Evolutionary conservation across 1,140 invertebrate genomes (phyloP), one percentile per base, ranked within the genome.

Genomic region (Pollicipes pollicipes): DNA sequence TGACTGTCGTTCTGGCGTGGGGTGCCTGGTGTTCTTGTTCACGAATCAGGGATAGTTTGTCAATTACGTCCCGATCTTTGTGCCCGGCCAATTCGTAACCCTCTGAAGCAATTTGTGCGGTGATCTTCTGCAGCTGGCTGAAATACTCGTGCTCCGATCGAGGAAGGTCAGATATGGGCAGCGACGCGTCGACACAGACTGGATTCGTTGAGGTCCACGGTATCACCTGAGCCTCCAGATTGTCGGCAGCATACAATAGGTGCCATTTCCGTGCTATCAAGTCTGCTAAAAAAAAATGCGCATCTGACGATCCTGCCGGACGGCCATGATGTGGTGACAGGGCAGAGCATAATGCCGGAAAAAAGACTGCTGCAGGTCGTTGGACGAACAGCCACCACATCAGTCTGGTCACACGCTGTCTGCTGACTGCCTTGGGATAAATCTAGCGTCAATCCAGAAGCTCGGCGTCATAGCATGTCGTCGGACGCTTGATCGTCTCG

Each of bases 251-350:
- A 24, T 17, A 58, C 21, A 24, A 13, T 21, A 58, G 45, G 45
- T 2, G 45, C 45, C 45, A 70, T 75, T 66, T 66, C 66, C 45
- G 10, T 21, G 45, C 10, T 10, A 58, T 10, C 45, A 58, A 10
- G 13, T 58, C 45, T 2, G 13, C 21, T 2, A 21, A 58, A 58
- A 58, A 58, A 10, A 58, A 35, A 35, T 10, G 45, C 45, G 17
- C 45, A 24, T 17, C 21, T 24, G 45, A 58, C 45, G 45, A 10
- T 10, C 45, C 3, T 24, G 45, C 6, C 45, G 45, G 6, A 3
- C 10, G 3, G 45, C 45, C 8, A 58, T 58, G 17, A 58, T 58
- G 45, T 58, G 45, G 10, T 21, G 45, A 24, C 45, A 58, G 45
- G 45, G 45, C 45, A 58, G 45, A 24, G 45, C 21, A 24, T 58